phyloP scores from a whole-genome alignment of 2,888 invertebrate species.

The Embidobia sp. region DNA sequence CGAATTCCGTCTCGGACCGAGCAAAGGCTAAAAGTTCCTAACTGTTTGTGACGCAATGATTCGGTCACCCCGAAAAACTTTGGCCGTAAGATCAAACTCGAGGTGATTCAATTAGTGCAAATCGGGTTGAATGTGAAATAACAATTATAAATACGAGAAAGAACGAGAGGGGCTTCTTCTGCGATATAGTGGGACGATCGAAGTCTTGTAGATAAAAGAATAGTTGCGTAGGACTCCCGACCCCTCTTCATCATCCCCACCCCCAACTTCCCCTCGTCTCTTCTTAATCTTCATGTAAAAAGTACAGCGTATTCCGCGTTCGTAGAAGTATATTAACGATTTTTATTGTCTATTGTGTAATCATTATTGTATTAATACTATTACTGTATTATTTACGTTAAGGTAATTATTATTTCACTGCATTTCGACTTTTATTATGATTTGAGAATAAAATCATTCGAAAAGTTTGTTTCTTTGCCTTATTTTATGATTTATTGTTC shows the following conservation, averaged over 20 bases:
- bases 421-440: slow-evolving; percentile 79
- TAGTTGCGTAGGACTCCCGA: slow-evolving; percentile 59
- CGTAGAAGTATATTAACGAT: slow-evolving; percentile 70
- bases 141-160: slow-evolving; percentile 45
- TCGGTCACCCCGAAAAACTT: background rate
- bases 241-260: slow-evolving; percentile 54
- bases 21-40: slow-evolving; percentile 57
- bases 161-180: slow-evolving; percentile 48
- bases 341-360: slow-evolving; percentile 72
- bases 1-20: slow-evolving; percentile 62
- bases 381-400: slow-evolving; percentile 69
- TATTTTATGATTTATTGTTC: slow-evolving; percentile 23
- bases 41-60: slow-evolving; percentile 41
- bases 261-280: too few relatives aligned
- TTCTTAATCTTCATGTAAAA: slow-evolving; percentile 69
- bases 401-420: slow-evolving; percentile 78
- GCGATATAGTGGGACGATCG: slow-evolving; percentile 54
- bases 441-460: slow-evolving; percentile 79
- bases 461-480: slow-evolving; percentile 75
- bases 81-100: background rate
- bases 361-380: slow-evolving; percentile 71
- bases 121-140: slow-evolving; percentile 36
- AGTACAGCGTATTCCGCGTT: slow-evolving; percentile 67
- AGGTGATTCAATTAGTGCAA: slow-evolving; percentile 8
- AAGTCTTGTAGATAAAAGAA: slow-evolving; percentile 64